Evolutionary conservation across 1,140 invertebrate genomes (phyloP).

Genomic region (Orchestia grillus): DNA sequence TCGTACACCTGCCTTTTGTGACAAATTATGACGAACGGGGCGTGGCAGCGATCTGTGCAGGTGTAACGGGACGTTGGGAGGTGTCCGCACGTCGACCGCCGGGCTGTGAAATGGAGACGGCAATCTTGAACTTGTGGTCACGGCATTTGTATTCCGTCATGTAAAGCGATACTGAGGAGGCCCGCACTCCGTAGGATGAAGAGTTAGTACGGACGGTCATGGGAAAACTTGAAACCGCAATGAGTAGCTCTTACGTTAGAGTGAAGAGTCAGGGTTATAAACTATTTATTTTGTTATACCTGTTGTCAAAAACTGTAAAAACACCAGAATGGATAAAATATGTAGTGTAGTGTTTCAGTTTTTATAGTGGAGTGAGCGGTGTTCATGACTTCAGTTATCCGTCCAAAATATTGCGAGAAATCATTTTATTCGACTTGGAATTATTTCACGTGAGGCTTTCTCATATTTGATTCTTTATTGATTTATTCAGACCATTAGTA

Average conservation of each 20-base stretch:
- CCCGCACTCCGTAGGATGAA: neutral
- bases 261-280: no score
- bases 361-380: neutral
- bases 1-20: neutral
- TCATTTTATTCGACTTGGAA: neutral
- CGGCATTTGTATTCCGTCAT: neutral
- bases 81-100: neutral
- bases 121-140: neutral
- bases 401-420: no score
- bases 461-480: neutral
- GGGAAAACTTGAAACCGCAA: neutral
- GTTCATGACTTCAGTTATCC: no score
- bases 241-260: no score
- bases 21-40: neutral
- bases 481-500: neutral
- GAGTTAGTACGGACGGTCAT: neutral
- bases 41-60: neutral
- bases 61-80: neutral
- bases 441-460: neutral
- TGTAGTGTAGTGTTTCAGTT: no score
- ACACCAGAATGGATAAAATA: no score
- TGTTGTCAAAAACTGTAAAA: no score
- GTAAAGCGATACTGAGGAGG: neutral
- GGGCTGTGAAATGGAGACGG: neutral
- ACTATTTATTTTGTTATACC: no score